Percentiles rank a stretch among this genome's conserved stretches.
Evolutionary conservation across 1,140 invertebrate genomes (phyloP).

Genomic region (Lepidurus arcticus): DNA sequence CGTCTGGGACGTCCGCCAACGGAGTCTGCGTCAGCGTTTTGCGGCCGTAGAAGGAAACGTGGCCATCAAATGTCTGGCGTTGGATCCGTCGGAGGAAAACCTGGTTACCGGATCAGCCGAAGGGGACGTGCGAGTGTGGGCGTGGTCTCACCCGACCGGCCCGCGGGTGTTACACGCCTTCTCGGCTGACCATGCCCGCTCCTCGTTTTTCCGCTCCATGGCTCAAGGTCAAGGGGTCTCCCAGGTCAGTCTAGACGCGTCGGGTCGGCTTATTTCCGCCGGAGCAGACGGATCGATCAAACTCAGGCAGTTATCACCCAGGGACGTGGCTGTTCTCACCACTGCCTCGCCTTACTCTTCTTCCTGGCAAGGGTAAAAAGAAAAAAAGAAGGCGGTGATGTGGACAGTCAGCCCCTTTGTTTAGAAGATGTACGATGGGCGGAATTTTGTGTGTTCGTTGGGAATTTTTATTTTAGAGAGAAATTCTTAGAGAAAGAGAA

Average conservation of each 20-base stretch:
- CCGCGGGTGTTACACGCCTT: slow-evolving; percentile 81
- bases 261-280: slow-evolving; percentile 87
- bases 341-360: slow-evolving; percentile 34
- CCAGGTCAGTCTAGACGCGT: slow-evolving; percentile 64
- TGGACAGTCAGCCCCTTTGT: too few relatives aligned
- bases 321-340: slow-evolving; percentile 42
- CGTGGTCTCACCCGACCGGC: slow-evolving; percentile 53
- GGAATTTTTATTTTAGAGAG: too few relatives aligned
- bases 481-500: too few relatives aligned
- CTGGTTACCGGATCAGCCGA: slow-evolving; percentile 97
- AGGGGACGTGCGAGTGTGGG: slow-evolving; percentile 90
- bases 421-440: too few relatives aligned
- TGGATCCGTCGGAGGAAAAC: slow-evolving; percentile 91
- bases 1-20: slow-evolving; percentile 87
- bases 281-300: slow-evolving; percentile 98
- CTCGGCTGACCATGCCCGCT: slow-evolving; percentile 77
- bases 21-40: slow-evolving; percentile 79
- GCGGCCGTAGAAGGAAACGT: slow-evolving; percentile 57
- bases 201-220: slow-evolving; percentile 51
- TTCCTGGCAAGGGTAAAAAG: not conserved
- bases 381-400: not conserved
- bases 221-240: slow-evolving; percentile 51
- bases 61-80: slow-evolving; percentile 86
- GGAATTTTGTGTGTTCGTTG: too few relatives aligned
- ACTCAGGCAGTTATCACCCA: slow-evolving; percentile 78